phyloP scores from a whole-genome alignment of 2,888 invertebrate genomes.

The Apotomis turbidana region DNA sequence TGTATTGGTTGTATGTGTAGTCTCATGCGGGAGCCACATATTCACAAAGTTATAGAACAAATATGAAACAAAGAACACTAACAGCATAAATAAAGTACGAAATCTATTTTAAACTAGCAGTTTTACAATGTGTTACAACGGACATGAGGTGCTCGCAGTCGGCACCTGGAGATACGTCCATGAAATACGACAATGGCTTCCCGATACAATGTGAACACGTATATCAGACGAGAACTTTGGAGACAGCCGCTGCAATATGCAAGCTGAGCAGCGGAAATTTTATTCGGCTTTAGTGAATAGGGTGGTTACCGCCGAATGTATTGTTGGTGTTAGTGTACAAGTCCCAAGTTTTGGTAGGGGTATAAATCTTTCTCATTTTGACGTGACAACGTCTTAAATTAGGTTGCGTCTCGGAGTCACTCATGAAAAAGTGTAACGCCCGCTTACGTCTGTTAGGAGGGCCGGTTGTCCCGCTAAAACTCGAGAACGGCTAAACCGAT shows the following conservation, averaged over 20 bases:
- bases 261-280: constrained; percentile 33
- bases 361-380: no score
- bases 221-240: constrained; percentile 58
- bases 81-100: background rate
- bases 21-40: no score
- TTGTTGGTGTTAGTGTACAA: background rate
- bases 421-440: no score
- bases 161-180: constrained; percentile 61
- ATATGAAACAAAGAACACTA: background rate
- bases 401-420: no score
- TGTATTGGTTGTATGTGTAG: no score
- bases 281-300: constrained; percentile 32
- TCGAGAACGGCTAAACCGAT: no score
- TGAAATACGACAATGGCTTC: constrained; percentile 67
- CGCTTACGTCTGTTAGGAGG: no score
- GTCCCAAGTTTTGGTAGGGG: no score
- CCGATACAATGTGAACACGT: constrained; percentile 65
- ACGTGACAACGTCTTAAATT: no score
- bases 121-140: constrained; percentile 54
- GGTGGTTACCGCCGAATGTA: constrained; percentile 18
- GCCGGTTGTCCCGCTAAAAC: no score
- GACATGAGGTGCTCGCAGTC: constrained; percentile 53
- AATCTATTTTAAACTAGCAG: constrained; percentile 39
- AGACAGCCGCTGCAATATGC: constrained; percentile 52
- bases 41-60: background rate